These are phyloP conservation scores for Chiridota heheva DNA, from an alignment of 35 echinoderm and acorn worm genomes.

Conservation along the genomic window DNA sequence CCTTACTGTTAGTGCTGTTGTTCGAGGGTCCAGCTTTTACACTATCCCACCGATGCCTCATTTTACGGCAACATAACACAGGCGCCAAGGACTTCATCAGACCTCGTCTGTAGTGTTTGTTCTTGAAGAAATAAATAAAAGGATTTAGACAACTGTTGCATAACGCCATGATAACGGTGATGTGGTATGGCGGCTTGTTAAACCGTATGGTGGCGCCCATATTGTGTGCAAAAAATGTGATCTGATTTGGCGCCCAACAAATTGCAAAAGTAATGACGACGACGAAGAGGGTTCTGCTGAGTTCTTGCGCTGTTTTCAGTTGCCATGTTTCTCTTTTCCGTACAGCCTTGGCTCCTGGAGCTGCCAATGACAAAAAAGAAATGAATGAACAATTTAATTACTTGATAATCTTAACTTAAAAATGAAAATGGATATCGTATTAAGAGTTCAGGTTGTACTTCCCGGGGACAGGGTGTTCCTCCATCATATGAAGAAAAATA, in stretches of 20 bases:
- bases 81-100: constrained; percentile 44
- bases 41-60: constrained; percentile 6
- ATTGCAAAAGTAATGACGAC: constrained; percentile 81
- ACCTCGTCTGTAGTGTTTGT: constrained; percentile 65
- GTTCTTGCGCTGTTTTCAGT: constrained; percentile 59
- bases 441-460: too few relatives aligned
- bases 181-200: constrained; percentile 66
- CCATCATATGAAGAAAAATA: too few relatives aligned
- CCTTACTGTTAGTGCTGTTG: constrained; percentile 10
- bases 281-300: constrained; percentile 67
- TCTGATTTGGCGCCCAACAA: constrained; percentile 78
- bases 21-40: constrained; percentile 31
- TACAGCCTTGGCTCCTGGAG: constrained; percentile 45
- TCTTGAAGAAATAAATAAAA: constrained; percentile 81
- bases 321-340: constrained; percentile 58
- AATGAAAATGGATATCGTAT: too few relatives aligned
- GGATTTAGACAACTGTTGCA: constrained; percentile 85
- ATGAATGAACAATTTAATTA: constrained; percentile 1
- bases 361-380: neutral
- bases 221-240: constrained; percentile 64
- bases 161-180: constrained; percentile 55
- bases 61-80: constrained; percentile 1
- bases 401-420: too few relatives aligned
- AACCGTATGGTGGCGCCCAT: constrained; percentile 57
- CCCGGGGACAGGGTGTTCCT: too few relatives aligned